Percentiles rank a stretch among this genome's conserved stretches.
Conservation (phyloP, 1,140 invertebrate species). For the Palaemon carinicauda region DNA sequence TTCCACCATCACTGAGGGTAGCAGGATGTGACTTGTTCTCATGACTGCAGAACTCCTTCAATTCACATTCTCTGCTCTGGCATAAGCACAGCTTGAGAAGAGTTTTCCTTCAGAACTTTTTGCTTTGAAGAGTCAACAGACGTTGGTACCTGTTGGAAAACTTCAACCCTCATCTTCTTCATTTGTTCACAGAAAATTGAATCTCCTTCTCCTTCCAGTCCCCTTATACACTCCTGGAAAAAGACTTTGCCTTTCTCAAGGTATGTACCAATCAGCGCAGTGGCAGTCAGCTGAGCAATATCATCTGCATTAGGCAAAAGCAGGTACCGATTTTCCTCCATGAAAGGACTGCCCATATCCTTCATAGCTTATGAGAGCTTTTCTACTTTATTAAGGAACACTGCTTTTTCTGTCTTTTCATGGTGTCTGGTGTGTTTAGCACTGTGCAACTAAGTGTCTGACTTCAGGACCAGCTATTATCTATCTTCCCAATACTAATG, state of each 20-base stretch:
- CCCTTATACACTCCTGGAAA: too few relatives aligned
- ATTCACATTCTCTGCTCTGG: too few relatives aligned
- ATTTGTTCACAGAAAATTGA: too few relatives aligned
- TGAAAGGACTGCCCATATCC: slow-evolving; percentile 2
- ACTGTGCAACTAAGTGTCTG: slow-evolving; percentile 52
- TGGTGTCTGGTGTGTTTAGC: slow-evolving; percentile 24
- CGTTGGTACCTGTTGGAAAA: too few relatives aligned
- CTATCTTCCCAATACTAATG: slow-evolving; percentile 58
- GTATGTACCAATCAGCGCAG: not conserved
- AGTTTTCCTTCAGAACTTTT: too few relatives aligned
- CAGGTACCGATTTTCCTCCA: not conserved
- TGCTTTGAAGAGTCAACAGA: too few relatives aligned
- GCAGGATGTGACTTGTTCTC: too few relatives aligned
- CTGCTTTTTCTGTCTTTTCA: not conserved
- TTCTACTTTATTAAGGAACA: slow-evolving; percentile 29
- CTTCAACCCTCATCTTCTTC: too few relatives aligned
- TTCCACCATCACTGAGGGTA: too few relatives aligned
- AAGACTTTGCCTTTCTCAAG: not conserved
- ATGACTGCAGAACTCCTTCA: too few relatives aligned
- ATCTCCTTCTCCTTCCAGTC: too few relatives aligned
- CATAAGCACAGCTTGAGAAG: too few relatives aligned
- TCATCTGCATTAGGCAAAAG: not conserved
- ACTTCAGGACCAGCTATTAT: slow-evolving; percentile 48
- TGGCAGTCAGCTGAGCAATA: not conserved
- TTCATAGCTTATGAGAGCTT: not conserved